A percentile compares a stretch with the other conserved stretches of the same genome.
Evolutionary conservation across 2,888 invertebrate species (phyloP).

Genomic region (Rhyacophila evoluta): DNA sequence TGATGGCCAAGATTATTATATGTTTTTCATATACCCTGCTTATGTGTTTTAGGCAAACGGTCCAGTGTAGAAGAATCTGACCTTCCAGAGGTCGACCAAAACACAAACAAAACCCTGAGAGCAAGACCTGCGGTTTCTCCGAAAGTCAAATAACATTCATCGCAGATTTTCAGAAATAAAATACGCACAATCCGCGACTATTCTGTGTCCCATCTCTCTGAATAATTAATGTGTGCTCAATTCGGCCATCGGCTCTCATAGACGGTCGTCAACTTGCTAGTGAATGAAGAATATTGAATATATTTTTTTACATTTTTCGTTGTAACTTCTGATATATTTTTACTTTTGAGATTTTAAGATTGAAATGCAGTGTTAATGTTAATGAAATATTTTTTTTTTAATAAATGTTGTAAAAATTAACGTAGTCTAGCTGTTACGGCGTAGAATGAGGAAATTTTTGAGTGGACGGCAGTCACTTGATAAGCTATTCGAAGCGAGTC

Average conservation of each 20-base stretch:
- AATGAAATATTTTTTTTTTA: background rate
- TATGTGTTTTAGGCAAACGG: constrained; percentile 72
- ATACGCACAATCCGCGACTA: background rate
- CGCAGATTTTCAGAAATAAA: background rate
- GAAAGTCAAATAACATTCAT: constrained; percentile 71
- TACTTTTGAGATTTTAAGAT: constrained; percentile 16
- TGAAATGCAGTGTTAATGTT: constrained; percentile 5
- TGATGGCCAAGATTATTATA: too few species aligned
- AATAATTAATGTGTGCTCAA: background rate
- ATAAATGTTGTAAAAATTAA: constrained; percentile 19
- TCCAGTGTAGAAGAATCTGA: constrained; percentile 82
- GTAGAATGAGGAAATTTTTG: background rate
- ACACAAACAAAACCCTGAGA: constrained; percentile 81
- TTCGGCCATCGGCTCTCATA: background rate
- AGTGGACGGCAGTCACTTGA: background rate
- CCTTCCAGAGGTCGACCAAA: constrained; percentile 93
- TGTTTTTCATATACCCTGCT: too few species aligned
- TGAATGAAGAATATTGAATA: background rate
- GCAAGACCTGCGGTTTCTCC: constrained; percentile 69
- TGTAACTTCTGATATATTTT: background rate
- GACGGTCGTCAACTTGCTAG: background rate
- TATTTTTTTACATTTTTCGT: constrained; percentile 19
- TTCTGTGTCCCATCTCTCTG: background rate
- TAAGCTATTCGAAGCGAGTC: background rate
- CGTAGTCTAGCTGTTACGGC: background rate